phyloP scores from a whole-genome alignment of 1,140 invertebrate genomes.

The Bilobella aurantiaca region DNA sequence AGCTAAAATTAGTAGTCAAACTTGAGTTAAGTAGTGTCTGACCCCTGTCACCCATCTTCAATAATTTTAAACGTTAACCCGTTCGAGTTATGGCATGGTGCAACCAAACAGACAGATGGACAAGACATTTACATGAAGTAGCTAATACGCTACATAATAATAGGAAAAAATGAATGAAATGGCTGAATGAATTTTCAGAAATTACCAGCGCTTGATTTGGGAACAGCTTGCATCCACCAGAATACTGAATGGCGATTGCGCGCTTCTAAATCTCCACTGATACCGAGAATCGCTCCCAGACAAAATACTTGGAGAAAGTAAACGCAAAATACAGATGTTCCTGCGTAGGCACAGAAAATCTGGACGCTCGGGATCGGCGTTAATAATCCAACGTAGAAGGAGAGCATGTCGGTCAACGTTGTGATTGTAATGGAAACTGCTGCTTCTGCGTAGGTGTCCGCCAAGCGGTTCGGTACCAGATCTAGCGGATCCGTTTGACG shows the following conservation, averaged over 20 bases:
- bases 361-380: constrained; percentile 87
- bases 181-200: no score
- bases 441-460: constrained; percentile 60
- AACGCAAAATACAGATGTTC: constrained; percentile 79
- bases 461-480: constrained; percentile 71
- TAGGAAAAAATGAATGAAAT: no score
- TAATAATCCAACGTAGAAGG: constrained; percentile 87
- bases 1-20: background rate
- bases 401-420: constrained; percentile 68
- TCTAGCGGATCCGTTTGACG: constrained; percentile 65
- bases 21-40: no score
- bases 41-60: no score
- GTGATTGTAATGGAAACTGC: constrained; percentile 75
- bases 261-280: constrained; percentile 78
- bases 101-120: no score
- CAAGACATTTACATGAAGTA: no score
- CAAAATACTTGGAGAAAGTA: constrained; percentile 91
- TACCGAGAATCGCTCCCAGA: constrained; percentile 79
- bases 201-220: constrained; percentile 39
- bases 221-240: constrained; percentile 43
- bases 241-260: constrained; percentile 70
- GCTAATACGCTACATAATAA: no score
- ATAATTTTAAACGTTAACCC: no score
- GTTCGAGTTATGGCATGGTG: no score
- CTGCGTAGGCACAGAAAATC: constrained; percentile 90